Evolutionary conservation across 2,888 invertebrate species (phyloP).

Genomic region (Scaptomyza caliginosa): DNA sequence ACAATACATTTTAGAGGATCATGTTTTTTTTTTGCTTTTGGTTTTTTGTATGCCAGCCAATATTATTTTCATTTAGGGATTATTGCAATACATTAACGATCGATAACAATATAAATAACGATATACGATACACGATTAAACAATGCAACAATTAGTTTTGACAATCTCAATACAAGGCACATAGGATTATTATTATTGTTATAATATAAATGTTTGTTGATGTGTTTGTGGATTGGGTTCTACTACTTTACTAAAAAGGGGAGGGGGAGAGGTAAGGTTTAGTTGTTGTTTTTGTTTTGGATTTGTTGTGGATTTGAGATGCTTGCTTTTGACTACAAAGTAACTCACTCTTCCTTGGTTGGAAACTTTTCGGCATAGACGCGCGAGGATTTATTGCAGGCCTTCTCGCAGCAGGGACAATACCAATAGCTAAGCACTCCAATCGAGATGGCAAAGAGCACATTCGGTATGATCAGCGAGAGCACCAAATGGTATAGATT

Average conservation of each 20-base stretch:
- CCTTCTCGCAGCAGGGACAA: constrained; percentile 93
- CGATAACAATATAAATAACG: constrained; percentile 36
- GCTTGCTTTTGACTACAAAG: constrained; percentile 24
- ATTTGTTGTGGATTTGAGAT: constrained; percentile 44
- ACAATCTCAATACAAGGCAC: constrained; percentile 73
- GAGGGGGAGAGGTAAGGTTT: constrained; percentile 8
- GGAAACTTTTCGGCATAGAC: constrained; percentile 89
- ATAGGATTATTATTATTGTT: constrained; percentile 47
- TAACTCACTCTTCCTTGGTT: constrained; percentile 92
- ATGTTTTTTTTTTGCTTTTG: constrained; percentile 5
- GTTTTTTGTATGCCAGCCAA: constrained; percentile 26
- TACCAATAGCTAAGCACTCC: constrained; percentile 96
- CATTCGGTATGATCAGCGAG: constrained; percentile 92
- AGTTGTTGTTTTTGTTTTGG: constrained; percentile 19
- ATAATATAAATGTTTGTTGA: not conserved
- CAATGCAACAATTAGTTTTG: constrained; percentile 34
- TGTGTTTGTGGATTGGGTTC: constrained; percentile 8
- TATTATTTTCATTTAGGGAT: not conserved
- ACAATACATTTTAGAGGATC: constrained; percentile 21
- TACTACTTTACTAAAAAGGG: constrained; percentile 40
- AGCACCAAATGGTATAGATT: constrained; percentile 92
- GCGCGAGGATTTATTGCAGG: constrained; percentile 88
- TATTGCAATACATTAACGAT: constrained; percentile 40
- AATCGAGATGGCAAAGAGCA: constrained; percentile 92
- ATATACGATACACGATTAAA: constrained; percentile 31